Percentiles rank a stretch among this genome's conserved stretches.
Evolutionary conservation across 2,113 vertebrate genomes (phyloP).

Genomic region (Boleophthalmus pectinirostris): DNA sequence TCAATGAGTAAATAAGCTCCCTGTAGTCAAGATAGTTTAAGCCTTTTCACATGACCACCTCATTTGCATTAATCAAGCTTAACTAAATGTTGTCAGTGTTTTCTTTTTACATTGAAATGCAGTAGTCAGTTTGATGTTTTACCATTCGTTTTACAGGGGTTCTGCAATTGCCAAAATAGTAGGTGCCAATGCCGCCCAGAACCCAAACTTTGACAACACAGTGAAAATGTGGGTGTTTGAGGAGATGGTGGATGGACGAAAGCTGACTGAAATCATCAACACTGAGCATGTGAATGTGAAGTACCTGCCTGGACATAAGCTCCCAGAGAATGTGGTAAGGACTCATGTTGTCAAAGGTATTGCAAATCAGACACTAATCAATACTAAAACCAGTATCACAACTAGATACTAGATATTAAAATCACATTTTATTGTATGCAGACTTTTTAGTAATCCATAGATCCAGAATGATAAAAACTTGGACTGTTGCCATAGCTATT

Average conservation of each 20-base stretch:
- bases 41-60: background rate
- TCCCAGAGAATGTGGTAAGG: slow-evolving; percentile 93
- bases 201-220: slow-evolving; percentile 81
- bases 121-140: background rate
- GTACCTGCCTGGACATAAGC: slow-evolving; percentile 92
- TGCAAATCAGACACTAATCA: too few relatives aligned
- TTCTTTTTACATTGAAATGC: background rate
- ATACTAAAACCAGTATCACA: too few relatives aligned
- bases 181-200: slow-evolving; percentile 82
- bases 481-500: too few relatives aligned
- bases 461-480: too few relatives aligned
- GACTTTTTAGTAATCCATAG: too few relatives aligned
- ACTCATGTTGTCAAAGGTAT: background rate
- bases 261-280: slow-evolving; percentile 95
- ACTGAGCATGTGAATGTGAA: slow-evolving; percentile 91
- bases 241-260: slow-evolving; percentile 85
- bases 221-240: slow-evolving; percentile 98
- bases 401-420: too few relatives aligned
- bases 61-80: background rate
- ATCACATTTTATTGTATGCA: too few relatives aligned
- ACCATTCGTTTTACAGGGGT: slow-evolving; percentile 79
- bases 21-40: background rate
- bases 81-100: background rate
- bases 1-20: background rate
- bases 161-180: slow-evolving; percentile 95